phyloP scores from a whole-genome alignment of 2,797 vertebrate species.

The Hyperoplus immaculatus region DNA sequence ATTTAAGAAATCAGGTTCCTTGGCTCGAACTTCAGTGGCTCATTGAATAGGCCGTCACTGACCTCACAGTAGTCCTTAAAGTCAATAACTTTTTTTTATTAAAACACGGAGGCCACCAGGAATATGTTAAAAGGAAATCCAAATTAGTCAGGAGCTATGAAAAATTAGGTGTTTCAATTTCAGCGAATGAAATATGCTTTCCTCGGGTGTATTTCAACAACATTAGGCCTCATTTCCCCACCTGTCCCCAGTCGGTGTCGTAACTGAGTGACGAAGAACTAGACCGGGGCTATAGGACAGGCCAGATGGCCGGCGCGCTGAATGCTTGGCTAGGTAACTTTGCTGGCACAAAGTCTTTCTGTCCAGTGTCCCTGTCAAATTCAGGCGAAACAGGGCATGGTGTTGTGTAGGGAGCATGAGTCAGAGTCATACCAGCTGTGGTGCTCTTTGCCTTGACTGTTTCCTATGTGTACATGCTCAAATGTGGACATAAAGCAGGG shows the following conservation, averaged over 20 bases:
- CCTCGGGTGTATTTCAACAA: constrained; percentile 67
- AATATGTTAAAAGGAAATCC: constrained; percentile 65
- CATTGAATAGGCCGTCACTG: constrained; percentile 44
- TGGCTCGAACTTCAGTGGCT: constrained; percentile 57
- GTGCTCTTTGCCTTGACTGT: constrained; percentile 40
- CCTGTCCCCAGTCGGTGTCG: constrained; percentile 47
- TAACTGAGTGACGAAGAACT: constrained; percentile 56
- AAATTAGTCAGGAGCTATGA: constrained; percentile 70
- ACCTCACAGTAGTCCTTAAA: constrained; percentile 64
- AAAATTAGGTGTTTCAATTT: constrained; percentile 69
- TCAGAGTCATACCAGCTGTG: constrained; percentile 55
- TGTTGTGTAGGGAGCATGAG: constrained; percentile 56
- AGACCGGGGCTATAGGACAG: constrained; percentile 26
- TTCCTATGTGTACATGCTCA: constrained; percentile 46
- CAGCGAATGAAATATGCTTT: constrained; percentile 62
- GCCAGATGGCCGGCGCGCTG: constrained; percentile 44
- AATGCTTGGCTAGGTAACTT: constrained; percentile 37
- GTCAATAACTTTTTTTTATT: constrained; percentile 66
- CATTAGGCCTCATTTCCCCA: constrained; percentile 65
- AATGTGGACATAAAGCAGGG: constrained; percentile 51
- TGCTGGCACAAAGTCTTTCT: constrained; percentile 43
- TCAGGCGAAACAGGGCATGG: constrained; percentile 42
- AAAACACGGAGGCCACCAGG: constrained; percentile 56
- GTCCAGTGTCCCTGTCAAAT: constrained; percentile 58
- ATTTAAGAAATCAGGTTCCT: constrained; percentile 54